A percentile compares a stretch with the other conserved stretches of the same genome.
These are phyloP conservation scores for Trialeurodes vaporariorum DNA, from an alignment of 1,140 invertebrate species.

Conservation along the genomic window DNA sequence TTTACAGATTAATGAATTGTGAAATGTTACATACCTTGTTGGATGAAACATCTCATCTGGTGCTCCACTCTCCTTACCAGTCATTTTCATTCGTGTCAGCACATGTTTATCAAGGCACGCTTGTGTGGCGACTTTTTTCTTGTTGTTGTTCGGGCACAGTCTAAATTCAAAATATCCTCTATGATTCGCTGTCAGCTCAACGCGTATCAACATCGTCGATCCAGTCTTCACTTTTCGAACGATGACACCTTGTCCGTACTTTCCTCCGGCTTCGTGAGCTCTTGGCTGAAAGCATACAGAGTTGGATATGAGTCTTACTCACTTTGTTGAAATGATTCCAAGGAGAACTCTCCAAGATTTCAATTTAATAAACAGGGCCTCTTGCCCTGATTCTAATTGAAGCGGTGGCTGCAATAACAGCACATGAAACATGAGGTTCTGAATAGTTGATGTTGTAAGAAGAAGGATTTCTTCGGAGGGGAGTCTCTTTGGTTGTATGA, in stretches of 20 bases:
- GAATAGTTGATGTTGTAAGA: too few species aligned
- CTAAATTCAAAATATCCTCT: slow-evolving; percentile 81
- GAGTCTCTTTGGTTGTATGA: too few species aligned
- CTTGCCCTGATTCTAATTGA: too few species aligned
- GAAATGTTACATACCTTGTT: slow-evolving; percentile 18
- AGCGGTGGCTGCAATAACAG: too few species aligned
- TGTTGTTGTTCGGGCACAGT: slow-evolving; percentile 52
- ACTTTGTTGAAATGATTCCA: too few species aligned
- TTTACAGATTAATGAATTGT: too few species aligned
- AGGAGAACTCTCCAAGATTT: too few species aligned
- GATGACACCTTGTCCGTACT: slow-evolving; percentile 67
- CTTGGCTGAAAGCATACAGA: slow-evolving; percentile 43
- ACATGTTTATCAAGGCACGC: slow-evolving; percentile 63
- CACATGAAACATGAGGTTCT: too few species aligned
- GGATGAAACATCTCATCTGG: slow-evolving; percentile 31
- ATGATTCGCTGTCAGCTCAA: slow-evolving; percentile 50
- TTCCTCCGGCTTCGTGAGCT: slow-evolving; percentile 70
- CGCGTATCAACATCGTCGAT: slow-evolving; percentile 52
- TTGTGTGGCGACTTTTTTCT: slow-evolving; percentile 40
- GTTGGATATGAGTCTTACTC: neutral
- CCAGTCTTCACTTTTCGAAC: slow-evolving; percentile 58
- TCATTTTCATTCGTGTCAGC: slow-evolving; percentile 42
- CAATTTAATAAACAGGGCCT: too few species aligned
- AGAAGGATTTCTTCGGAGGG: too few species aligned
- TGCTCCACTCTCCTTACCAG: slow-evolving; percentile 24